These are phyloP conservation scores for Psophia crepitans DNA, from an alignment of 2,113 vertebrate species.

Conservation along the genomic window DNA sequence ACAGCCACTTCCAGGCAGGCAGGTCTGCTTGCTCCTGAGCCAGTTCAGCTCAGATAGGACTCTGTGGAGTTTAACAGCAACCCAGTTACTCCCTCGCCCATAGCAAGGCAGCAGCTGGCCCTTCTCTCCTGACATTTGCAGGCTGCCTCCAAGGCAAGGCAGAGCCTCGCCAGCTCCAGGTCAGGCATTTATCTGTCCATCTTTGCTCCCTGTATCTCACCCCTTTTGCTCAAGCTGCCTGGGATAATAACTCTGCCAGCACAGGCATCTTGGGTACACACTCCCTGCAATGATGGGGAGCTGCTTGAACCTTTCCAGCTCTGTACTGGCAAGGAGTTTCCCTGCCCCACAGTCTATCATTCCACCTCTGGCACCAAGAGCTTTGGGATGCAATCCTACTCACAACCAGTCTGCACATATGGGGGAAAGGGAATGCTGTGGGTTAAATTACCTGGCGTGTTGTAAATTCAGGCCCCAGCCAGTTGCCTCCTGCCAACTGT, in stretches of 20 bases:
- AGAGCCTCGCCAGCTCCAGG: background rate
- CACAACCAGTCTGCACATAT: accelerated
- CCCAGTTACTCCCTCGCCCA: background rate
- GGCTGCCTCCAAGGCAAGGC: background rate
- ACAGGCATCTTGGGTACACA: background rate
- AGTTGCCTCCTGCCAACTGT: slow-evolving; percentile 5
- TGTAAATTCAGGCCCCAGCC: slow-evolving; percentile 11
- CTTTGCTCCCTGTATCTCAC: background rate
- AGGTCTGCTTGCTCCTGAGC: background rate
- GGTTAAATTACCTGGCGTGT: background rate
- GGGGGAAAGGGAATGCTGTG: background rate
- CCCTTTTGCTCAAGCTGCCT: background rate
- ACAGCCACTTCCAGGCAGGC: background rate
- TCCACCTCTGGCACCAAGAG: background rate
- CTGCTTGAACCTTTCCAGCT: background rate
- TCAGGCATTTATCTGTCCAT: background rate
- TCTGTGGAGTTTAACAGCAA: background rate
- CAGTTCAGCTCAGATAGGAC: background rate
- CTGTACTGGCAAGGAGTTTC: background rate
- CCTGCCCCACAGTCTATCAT: background rate
- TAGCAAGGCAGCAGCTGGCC: background rate
- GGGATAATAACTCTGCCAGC: background rate
- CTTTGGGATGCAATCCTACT: background rate
- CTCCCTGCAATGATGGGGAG: background rate
- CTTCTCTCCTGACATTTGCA: background rate